Base-by-base conservation (phyloP, 2,888 invertebrate genomes). In the Uropetala carovei region DNA sequence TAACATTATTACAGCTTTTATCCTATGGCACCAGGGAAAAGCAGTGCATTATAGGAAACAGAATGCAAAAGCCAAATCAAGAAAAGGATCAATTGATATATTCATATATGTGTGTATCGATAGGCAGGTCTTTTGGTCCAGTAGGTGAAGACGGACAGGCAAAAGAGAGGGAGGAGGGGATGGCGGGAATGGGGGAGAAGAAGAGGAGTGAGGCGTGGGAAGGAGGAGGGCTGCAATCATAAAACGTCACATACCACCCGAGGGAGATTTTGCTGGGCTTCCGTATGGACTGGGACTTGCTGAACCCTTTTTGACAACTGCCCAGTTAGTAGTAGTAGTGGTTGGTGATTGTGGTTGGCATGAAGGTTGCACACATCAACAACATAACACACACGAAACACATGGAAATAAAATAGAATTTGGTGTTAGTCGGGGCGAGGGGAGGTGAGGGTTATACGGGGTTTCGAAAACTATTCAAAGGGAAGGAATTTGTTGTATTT, bases 231-330 rank as follows among this genome's bases (percentile, higher is more conserved):
- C 43, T 64, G 64, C 64, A 68, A 64, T 68, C 64, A 86, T 86
- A 89, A 89, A 89, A 89, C 64, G 43, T 60, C 59, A 92, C 92
- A 60, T 92, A 81, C 92, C 92, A 92, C 92, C 92, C 81, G 81
- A 92, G 89, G 89, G 89, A 64, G 89, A 89, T 89, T 89, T 96
- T 95, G 96, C 96, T 94, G 97, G 96, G 95, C 96, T 96, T 95
- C 95, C 93, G 93, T 93, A 93, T 22, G 93, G 93, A 93, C 93
- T 94, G 92, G 92, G 92, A 84, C 92, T 92, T 85, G 92, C 92
- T 82, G 92, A 92, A 58, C 92, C 93, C 92, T 93, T 93, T 92
- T 93, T 93, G 89, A 89, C 89, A 43, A 43, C 43, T 89, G 89
- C 89, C 89, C 89, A 89, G 60, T 89, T 89, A 64, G 64, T n/a